Evolutionary conservation across 2,797 vertebrate species (phyloP), one percentile per base, ranked within the genome.

Genomic region (Numenius phaeopus): DNA sequence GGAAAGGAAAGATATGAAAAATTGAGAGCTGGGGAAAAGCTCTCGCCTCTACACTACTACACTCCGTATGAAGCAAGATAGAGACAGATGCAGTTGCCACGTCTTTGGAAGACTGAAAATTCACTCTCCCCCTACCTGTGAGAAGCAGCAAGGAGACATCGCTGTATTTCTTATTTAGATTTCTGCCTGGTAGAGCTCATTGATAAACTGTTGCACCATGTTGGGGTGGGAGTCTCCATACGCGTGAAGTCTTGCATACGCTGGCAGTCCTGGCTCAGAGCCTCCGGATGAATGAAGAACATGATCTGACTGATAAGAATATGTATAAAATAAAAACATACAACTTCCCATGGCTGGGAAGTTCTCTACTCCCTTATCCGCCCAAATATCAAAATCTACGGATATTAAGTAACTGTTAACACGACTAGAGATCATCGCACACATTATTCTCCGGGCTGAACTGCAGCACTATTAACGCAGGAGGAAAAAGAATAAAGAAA

Each of bases 181-280:
- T n/a, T 46, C 27, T 9, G 71, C 42, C 1, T 2, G 2, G 61
- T 69, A 64, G 11, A 0, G 0, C 84, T 85, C 8, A 1, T 7
- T 4, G 67, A 23, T 22, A 4, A 32, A 71, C 37, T 11, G 32
- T 34, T 84, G 87, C 87, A 42, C 49, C 55, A 14, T 59, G 0
- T 4, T 1, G 5, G 34, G 81, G 40, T 71, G 58, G 73, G 80
- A 93, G 54, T 1, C 65, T 96, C 72, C 58, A 3, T 16, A 18
- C 0, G 0, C n/a, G 2, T 5, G 1, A 61, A 87, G 42, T 17
- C 65, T 57, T 42, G n/a, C 24, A 1, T 2, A 40, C 8, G 44
- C 12, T 40, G 86, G 59, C 84, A 94, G 0, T 8, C 23, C 61
- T 75, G 72, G 54, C 76, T n/a, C 61, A 7, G 24, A 83, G 87